Evolutionary conservation across 2,113 vertebrate species (phyloP).

Genomic region (Labeo catla): DNA sequence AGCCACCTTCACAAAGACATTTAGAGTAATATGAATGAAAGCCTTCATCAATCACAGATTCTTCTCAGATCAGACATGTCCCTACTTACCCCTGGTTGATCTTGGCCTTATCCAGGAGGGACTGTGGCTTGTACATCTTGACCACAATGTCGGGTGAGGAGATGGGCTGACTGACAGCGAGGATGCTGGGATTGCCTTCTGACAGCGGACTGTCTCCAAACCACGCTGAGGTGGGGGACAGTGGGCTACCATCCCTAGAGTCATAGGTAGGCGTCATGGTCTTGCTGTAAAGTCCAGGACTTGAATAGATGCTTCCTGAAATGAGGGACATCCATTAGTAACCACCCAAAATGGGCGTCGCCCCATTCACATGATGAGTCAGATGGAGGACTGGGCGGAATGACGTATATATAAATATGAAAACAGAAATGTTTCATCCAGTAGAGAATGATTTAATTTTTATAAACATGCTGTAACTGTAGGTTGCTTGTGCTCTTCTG

Average conservation of each 20-base stretch:
- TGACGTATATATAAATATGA: background rate
- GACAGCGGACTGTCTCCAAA: conserved; percentile 97
- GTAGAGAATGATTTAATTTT: background rate
- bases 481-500: background rate
- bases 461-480: background rate
- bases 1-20: conserved; percentile 84
- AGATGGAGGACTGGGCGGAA: background rate
- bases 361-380: background rate
- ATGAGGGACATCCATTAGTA: conserved; percentile 64
- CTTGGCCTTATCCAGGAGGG: conserved; percentile 97
- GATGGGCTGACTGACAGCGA: conserved; percentile 95
- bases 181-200: conserved; percentile 96
- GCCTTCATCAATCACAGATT: background rate
- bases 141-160: conserved; percentile 92
- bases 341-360: background rate
- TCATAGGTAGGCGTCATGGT: conserved; percentile 99
- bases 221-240: conserved; percentile 97
- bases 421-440: background rate
- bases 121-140: conserved; percentile 97
- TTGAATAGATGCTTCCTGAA: conserved; percentile 97
- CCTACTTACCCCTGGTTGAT: conserved; percentile 95
- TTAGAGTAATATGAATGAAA: background rate
- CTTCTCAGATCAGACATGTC: background rate
- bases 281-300: conserved; percentile 97
- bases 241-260: conserved; percentile 93